A percentile compares a stretch with the other conserved stretches of the same genome.
These are phyloP conservation scores for Drosophila falleni DNA, from an alignment of 2,888 invertebrate genomes.

Conservation along the genomic window DNA sequence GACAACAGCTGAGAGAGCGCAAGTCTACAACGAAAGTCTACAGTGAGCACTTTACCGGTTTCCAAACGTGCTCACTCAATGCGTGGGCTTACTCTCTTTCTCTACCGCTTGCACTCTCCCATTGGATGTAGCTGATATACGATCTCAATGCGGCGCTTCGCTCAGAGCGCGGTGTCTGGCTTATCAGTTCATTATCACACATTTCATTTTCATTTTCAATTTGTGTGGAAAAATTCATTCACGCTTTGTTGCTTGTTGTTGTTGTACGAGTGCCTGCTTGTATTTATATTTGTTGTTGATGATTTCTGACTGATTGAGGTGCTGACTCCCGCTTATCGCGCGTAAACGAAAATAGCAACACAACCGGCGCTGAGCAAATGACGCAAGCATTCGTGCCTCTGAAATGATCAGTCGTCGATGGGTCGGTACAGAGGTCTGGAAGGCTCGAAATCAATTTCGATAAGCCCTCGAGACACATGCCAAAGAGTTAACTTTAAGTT, in stretches of 20 bases:
- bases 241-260: conserved; percentile 39
- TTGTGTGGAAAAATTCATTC: conserved; percentile 78
- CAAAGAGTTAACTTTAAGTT: conserved; percentile 31
- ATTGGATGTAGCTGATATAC: conserved; percentile 42
- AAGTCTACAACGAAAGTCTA: conserved; percentile 64
- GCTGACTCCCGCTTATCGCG: conserved; percentile 66
- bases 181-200: conserved; percentile 76
- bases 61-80: conserved; percentile 26
- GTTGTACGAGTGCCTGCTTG: conserved; percentile 14
- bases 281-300: conserved; percentile 55
- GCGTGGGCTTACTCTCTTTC: conserved; percentile 20
- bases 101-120: conserved; percentile 7
- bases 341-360: conserved; percentile 46
- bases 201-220: conserved; percentile 73
- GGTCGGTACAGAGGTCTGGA: conserved; percentile 10
- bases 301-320: conserved; percentile 74
- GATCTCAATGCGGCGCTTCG: conserved; percentile 63
- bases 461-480: conserved; percentile 29
- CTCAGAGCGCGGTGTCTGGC: conserved; percentile 38
- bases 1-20: conserved; percentile 48
- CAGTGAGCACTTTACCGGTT: conserved; percentile 61
- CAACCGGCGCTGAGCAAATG: conserved; percentile 43
- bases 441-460: conserved; percentile 16
- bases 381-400: conserved; percentile 46
- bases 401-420: conserved; percentile 4